Base-by-base conservation (phyloP, 1,140 invertebrate species). In the Drosophila willistoni region DNA sequence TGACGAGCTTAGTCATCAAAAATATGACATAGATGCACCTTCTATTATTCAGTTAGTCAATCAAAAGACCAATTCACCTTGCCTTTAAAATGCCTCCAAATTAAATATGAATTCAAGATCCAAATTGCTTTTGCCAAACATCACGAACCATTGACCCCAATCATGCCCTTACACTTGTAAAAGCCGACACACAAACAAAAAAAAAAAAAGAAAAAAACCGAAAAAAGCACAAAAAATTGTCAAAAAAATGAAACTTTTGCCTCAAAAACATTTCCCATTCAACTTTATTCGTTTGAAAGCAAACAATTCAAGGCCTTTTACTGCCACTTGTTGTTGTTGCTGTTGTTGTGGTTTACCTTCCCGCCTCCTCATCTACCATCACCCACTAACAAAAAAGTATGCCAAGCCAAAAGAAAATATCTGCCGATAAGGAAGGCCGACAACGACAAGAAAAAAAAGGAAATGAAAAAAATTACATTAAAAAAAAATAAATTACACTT, bases 271-370 rank as follows among this genome's bases (percentile, higher is more conserved):
- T 75, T 75, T 75, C 64, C 73, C 73, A 75, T 75, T 75, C 71
- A 75, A 75, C 72, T 75, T 75, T 65, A 57, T 75, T 75, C 73
- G 71, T 75, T 75, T 75, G 57, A 76, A 76, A 69, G 59, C 67
- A 66, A 76, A 76, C 73, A 76, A 76, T 76, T 64, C 73, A 76
- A 76, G 73, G 73, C 73, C 67, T 76, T 76, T 77, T 67, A n/a
- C 59, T 63, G 69, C 81, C 81, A 85, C 81, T 85, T 84, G 81
- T 85, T 85, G 81, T 75, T 61, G 54, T n/a, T 55, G 34, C 13
- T 14, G 57, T 10, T 22, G 7, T 33, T 33, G 68, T 22, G 44
- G 54, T n/a, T 71, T 12, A 13, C 36, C 29, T 29, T 39, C 36
- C 36, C 12, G 29, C 36, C 12, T 13, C 12, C 12, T 7, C 7